These are phyloP conservation scores for Polietes domitor DNA, from an alignment of 2,888 invertebrate genomes.

Conservation along the genomic window DNA sequence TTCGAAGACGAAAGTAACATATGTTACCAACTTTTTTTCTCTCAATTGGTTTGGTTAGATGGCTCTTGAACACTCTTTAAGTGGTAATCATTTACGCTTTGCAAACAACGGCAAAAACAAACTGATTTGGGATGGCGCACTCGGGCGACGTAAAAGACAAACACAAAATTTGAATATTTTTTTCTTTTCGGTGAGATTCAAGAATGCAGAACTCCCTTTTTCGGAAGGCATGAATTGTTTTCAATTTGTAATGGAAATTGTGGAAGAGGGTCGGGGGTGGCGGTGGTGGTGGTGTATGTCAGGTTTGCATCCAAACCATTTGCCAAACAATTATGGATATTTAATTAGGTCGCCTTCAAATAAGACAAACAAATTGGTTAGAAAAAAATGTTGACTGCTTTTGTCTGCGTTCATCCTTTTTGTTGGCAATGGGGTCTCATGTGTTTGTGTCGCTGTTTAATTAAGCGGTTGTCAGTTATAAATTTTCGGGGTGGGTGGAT, in stretches of 20 bases:
- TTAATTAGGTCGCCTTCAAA: constrained; percentile 44
- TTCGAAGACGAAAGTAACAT: constrained; percentile 68
- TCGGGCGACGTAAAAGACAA: background rate
- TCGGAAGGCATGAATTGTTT: too few species aligned
- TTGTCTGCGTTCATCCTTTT: background rate
- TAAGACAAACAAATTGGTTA: background rate
- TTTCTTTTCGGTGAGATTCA: background rate
- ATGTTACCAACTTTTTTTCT: constrained; percentile 75
- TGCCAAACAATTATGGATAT: constrained; percentile 29
- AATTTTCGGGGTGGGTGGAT: too few species aligned
- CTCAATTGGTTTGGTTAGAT: constrained; percentile 80
- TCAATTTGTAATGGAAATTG: too few species aligned
- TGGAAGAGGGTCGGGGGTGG: background rate
- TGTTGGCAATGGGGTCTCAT: background rate
- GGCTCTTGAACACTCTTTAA: constrained; percentile 80
- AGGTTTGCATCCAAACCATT: background rate
- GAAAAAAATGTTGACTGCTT: background rate
- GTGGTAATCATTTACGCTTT: constrained; percentile 81
- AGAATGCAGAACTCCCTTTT: background rate
- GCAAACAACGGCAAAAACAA: constrained; percentile 58
- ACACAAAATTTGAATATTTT: constrained; percentile 3
- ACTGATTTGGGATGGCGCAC: background rate
- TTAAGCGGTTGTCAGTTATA: too few species aligned
- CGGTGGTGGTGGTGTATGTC: background rate
- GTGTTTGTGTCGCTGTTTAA: too few species aligned